A percentile compares a stretch with the other conserved stretches of the same genome.
phyloP scores from a whole-genome alignment of 2,888 invertebrate species.

The Allygus modestus region DNA sequence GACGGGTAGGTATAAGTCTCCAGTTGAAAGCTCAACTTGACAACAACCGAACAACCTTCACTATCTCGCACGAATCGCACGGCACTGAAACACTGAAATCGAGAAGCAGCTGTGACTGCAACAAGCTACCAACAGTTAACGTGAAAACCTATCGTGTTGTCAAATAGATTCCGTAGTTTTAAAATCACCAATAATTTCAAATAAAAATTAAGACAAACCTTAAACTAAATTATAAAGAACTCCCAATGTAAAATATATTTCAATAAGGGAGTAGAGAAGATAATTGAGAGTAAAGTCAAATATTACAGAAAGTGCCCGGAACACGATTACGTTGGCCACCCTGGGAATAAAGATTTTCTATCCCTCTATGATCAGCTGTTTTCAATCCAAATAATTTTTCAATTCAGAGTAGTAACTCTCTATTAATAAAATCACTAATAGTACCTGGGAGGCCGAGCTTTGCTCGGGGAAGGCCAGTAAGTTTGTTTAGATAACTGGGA shows the following conservation, averaged over 20 bases:
- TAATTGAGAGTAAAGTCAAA: neutral
- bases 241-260: neutral
- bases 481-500: no score
- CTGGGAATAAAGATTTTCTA: slow-evolving; percentile 31
- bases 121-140: neutral
- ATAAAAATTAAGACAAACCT: neutral
- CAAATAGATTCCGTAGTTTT: no score
- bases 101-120: slow-evolving; percentile 16
- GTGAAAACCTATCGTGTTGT: no score
- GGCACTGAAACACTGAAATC: neutral
- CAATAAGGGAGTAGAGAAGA: neutral
- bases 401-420: neutral
- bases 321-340: neutral
- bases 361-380: slow-evolving; percentile 17
- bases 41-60: neutral
- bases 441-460: no score
- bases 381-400: neutral
- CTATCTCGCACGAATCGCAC: neutral
- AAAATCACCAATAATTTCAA: no score
- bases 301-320: neutral
- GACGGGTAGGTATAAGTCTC: neutral
- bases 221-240: neutral
- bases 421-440: neutral
- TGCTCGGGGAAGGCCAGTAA: no score
- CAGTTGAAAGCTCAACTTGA: neutral